Base-by-base conservation (phyloP, 2,797 vertebrate genomes). In the Cercopithecus petaurista region DNA sequence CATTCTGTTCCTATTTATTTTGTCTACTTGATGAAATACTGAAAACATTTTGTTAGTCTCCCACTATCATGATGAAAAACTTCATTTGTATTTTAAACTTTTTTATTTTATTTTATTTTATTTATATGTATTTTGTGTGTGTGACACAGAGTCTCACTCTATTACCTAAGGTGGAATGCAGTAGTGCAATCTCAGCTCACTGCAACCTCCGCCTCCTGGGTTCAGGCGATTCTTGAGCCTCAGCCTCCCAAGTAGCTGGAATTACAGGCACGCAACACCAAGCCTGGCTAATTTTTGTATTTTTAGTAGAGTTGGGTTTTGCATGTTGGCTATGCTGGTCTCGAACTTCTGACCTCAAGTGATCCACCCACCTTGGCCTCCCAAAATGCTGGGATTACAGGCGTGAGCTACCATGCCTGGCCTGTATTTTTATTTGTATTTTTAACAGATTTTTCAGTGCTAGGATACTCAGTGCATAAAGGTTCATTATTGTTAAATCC, bases 11-110 rank as follows among this genome's bases (percentile, higher is more conserved):
- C 21, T 81, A 26, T 24, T 80, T 87, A 80, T 84, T 94, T 77
- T 95, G 8, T 72, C 57, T 85, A 70, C 28, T 24, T 75, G 41
- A 95, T 86, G 3, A 91, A 95, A 93, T 89, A 95, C 36, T 30
- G 41, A 89, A 96, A 70, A 14, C 52, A 92, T 94, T 93, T 70
- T 88, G 28, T 88, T 96, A 70, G 43, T 93, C 52, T 94, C 55
- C 39, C 72, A 57, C 26, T 57, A 77, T 55, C 21, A 95, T 48
- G 80, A 97, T 52, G 61, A 55, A 33, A 77, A 96, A 91, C 24
- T 83, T 95, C 7, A 81, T 85, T 48, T 82, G 36, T 22, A 59
- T 59, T 87, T 88, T 64, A n/a, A 73, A 88, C 46, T 15, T 59
- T 89, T 90, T 94, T 57, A 33, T 64, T 39, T n/a, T 88, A 41